A percentile compares a stretch with the other conserved stretches of the same genome.
Evolutionary conservation across 1,140 invertebrate species (phyloP).

Genomic region (Caerostris darwini): DNA sequence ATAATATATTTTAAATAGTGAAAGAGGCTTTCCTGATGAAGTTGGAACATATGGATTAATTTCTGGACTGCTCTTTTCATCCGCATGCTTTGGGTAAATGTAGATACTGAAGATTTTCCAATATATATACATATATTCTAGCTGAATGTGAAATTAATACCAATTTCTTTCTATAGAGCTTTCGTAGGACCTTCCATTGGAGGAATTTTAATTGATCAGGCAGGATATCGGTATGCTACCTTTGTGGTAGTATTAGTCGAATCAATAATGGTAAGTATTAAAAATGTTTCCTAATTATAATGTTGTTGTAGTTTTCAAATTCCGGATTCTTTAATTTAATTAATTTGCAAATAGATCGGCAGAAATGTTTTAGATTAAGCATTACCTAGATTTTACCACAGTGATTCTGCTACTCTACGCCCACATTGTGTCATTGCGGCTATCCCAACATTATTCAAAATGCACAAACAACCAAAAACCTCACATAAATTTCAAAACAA

Average conservation of each 20-base stretch:
- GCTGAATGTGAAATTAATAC: background rate
- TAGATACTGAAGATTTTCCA: background rate
- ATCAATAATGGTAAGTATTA: conserved; percentile 70
- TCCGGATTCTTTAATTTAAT: too few relatives aligned
- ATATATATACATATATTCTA: background rate
- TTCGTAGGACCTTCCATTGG: conserved; percentile 78
- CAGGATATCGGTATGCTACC: conserved; percentile 75
- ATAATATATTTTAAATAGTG: background rate
- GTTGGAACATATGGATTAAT: conserved; percentile 91
- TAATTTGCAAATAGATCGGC: too few relatives aligned
- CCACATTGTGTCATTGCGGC: too few relatives aligned
- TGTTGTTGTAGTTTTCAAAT: too few relatives aligned
- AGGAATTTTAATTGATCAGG: conserved; percentile 75
- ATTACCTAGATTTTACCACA: too few relatives aligned
- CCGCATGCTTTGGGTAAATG: conserved; percentile 88
- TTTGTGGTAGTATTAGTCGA: conserved; percentile 66
- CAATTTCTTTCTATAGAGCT: conserved; percentile 47
- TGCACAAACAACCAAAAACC: too few relatives aligned
- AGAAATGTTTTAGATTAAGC: too few relatives aligned
- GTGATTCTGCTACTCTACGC: too few relatives aligned
- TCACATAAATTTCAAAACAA: too few relatives aligned
- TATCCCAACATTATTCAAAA: too few relatives aligned
- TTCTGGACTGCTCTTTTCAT: conserved; percentile 92
- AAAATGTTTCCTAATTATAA: too few relatives aligned
- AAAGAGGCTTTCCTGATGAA: conserved; percentile 88